Conservation (phyloP, 2,797 vertebrate genomes). For the Sus cebifrons region DNA sequence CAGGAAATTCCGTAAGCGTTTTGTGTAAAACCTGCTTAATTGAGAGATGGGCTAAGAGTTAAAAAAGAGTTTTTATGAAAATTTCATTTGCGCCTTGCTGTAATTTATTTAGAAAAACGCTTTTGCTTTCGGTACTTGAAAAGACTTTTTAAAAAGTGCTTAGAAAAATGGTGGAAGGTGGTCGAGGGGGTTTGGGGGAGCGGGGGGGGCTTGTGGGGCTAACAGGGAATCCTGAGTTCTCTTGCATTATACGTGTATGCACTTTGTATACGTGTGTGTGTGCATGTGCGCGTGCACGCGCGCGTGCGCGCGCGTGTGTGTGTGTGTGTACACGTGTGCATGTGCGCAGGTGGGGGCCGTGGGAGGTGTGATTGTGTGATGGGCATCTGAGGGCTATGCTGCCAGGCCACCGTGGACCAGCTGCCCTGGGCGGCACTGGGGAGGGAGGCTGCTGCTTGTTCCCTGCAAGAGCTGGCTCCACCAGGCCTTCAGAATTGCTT, state of each 20-base stretch:
- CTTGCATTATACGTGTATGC: fast-evolving
- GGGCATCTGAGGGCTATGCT: fast-evolving
- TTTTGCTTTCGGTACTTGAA: not conserved
- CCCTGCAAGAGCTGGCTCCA: too few relatives aligned
- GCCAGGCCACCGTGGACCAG: not conserved
- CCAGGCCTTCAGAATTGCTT: not conserved
- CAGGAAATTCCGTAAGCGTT: too few relatives aligned
- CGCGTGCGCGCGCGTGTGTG: too few relatives aligned
- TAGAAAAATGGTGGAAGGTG: not conserved
- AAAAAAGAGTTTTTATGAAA: not conserved
- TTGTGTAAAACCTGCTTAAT: not conserved
- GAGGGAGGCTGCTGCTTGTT: fast-evolving
- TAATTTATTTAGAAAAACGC: not conserved
- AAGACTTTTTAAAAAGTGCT: not conserved
- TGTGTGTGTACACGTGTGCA: too few relatives aligned
- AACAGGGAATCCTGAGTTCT: fast-evolving
- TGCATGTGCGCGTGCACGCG: too few relatives aligned
- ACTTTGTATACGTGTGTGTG: fast-evolving
- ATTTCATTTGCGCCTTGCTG: not conserved
- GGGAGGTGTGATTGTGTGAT: fast-evolving
- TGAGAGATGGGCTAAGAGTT: not conserved
- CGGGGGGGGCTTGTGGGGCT: not conserved
- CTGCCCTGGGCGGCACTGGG: too few relatives aligned
- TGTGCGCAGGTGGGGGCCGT: fast-evolving
- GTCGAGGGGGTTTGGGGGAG: not conserved